A percentile compares a stretch with the other conserved stretches of the same genome.
Evolutionary conservation across 2,888 invertebrate genomes (phyloP).

Genomic region (Erebia aethiops): DNA sequence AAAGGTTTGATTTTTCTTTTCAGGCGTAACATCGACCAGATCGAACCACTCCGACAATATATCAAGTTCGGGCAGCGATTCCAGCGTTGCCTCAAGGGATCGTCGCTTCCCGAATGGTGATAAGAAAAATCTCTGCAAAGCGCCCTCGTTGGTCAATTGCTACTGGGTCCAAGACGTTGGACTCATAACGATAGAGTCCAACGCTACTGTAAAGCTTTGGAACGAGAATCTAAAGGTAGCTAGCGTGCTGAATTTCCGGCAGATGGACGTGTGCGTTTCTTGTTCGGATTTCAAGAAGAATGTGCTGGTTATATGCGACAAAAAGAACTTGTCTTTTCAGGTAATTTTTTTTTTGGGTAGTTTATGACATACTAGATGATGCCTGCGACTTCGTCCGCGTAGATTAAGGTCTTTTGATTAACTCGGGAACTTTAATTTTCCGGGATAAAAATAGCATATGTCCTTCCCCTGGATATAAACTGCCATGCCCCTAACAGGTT

Average conservation of each 20-base stretch:
- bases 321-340: constrained; percentile 64
- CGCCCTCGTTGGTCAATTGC: constrained; percentile 60
- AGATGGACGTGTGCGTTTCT: constrained; percentile 57
- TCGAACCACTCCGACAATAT: constrained; percentile 48
- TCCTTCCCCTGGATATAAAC: no score
- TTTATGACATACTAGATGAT: no score
- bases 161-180: constrained; percentile 63
- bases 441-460: no score
- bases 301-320: constrained; percentile 68
- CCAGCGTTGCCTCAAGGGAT: constrained; percentile 58
- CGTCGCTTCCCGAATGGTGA: constrained; percentile 59
- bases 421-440: no score
- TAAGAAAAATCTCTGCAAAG: constrained; percentile 53
- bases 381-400: no score
- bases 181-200: constrained; percentile 67
- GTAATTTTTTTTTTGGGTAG: constrained; percentile 44
- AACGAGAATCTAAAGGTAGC: constrained; percentile 55
- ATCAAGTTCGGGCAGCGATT: constrained; percentile 63
- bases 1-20: constrained; percentile 3
- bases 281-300: constrained; percentile 66
- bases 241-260: constrained; percentile 63
- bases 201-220: constrained; percentile 73
- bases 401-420: no score
- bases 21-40: constrained; percentile 54
- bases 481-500: no score